Base-by-base conservation (phyloP, 2,113 vertebrate genomes). In the Phasianus colchicus region DNA sequence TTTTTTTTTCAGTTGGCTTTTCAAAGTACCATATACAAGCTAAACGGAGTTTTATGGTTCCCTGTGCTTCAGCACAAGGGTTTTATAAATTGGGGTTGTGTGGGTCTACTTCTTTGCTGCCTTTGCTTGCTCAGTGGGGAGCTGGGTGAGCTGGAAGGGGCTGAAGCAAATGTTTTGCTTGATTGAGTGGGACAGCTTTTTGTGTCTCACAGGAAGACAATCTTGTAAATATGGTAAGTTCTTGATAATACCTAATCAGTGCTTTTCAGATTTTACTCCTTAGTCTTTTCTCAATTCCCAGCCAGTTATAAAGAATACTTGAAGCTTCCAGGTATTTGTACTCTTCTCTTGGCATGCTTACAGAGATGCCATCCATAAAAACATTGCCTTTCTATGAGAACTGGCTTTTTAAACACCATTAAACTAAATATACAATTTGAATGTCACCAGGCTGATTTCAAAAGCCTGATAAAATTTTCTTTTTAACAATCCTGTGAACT, bases 51-150 rank as follows among this genome's bases (percentile, higher is more conserved):
- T 90, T 43, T 76, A 63, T 2, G 1, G 9, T 57, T 75, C 34
- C 34, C 20, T 27, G 10, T 80, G 10, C 14, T 58, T 45, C 42
- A 30, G 18, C 17, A 22, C 9, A n/a, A 58, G 36, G 42, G 40
- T 69, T 50, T 48, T 17, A 10, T 45, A 34, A 67, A 86, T 19
- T 52, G n/a, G 9, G 58, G 32, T 32, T 40, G 21, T 36, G 45
- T 18, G 36, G 13, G 11, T 32, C 20, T 50, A 2, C 9, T 47
- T 86, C 10, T 32, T 20, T 1, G 0, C 22, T 78, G 42, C 36
- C 60, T 54, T 32, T 30, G n/a, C 0, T 15, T 78, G 25, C 17
- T 75, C 13, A 7, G 0, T 70, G 43, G 7, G 9, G 4, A 73
- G 9, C n/a, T 76, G 9, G 36, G n/a, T 73, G 75, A 76, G 14